phyloP scores from a whole-genome alignment of 2,888 invertebrate genomes.

The Cylloceria caligata region DNA sequence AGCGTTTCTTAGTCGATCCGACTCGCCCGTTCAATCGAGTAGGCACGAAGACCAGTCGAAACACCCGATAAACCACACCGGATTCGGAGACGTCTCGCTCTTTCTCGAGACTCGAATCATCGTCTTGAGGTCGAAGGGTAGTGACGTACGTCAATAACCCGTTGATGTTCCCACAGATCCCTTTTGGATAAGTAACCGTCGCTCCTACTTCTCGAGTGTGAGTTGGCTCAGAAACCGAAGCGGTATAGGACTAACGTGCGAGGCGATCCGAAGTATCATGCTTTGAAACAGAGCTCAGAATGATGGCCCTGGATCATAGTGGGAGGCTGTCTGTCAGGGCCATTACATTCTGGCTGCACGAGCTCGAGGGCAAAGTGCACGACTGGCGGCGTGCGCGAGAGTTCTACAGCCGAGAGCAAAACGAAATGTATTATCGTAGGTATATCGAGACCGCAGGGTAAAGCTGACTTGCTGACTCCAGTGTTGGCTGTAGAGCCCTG shows the following conservation, averaged over 20 bases:
- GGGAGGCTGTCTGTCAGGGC: conserved; percentile 74
- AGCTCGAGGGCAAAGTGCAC: conserved; percentile 58
- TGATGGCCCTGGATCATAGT: conserved; percentile 64
- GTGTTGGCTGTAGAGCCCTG: background rate
- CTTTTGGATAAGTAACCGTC: conserved; percentile 15
- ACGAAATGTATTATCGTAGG: conserved; percentile 53
- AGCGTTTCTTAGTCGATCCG: conserved; percentile 66
- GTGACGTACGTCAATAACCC: conserved; percentile 72
- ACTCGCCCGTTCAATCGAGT: conserved; percentile 29
- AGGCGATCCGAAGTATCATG: conserved; percentile 58
- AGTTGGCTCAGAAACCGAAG: conserved; percentile 3
- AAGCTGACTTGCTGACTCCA: conserved; percentile 2
- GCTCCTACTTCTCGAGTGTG: background rate
- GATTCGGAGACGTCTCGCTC: conserved; percentile 8
- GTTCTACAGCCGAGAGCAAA: conserved; percentile 57
- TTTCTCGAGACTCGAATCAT: conserved; percentile 54
- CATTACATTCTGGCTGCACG: conserved; percentile 72
- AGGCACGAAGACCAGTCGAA: conserved; percentile 12
- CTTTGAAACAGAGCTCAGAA: conserved; percentile 55
- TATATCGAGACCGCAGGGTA: background rate
- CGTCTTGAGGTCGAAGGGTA: conserved; percentile 56
- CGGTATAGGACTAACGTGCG: conserved; percentile 23
- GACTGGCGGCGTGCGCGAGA: conserved; percentile 60
- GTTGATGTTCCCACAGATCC: conserved; percentile 72
- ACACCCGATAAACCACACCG: conserved; percentile 31